Evolutionary conservation across 1,140 invertebrate species (phyloP).

Genomic region (Gryllus bimaculatus): DNA sequence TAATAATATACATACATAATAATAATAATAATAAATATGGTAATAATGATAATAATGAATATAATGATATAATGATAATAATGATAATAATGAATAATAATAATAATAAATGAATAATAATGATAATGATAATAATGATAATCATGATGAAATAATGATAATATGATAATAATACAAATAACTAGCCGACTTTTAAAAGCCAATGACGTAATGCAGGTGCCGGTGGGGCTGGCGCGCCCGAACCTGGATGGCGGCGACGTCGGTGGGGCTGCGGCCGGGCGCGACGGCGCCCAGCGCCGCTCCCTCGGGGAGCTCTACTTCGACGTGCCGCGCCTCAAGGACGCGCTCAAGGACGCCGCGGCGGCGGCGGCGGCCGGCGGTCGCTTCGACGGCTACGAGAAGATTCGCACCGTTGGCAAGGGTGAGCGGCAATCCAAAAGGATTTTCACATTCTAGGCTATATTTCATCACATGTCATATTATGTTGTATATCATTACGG

Average conservation of each 20-base stretch:
- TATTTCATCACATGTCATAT: not conserved
- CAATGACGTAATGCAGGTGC: too few species aligned
- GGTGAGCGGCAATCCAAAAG: conserved; percentile 27
- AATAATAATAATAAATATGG: too few species aligned
- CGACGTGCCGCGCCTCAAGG: conserved; percentile 34
- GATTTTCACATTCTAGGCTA: not conserved
- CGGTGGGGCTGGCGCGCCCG: conserved; percentile 31
- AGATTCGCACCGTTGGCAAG: conserved; percentile 51
- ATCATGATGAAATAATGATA: too few species aligned
- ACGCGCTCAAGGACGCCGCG: conserved; percentile 16
- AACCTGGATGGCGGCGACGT: conserved; percentile 29
- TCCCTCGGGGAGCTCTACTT: conserved; percentile 40
- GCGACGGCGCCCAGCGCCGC: not conserved
- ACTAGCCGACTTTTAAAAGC: too few species aligned
- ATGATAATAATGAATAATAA: too few species aligned
- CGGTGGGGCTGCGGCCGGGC: conserved; percentile 9
- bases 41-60: too few species aligned
- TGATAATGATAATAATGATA: too few species aligned
- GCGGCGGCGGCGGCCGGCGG: conserved; percentile 7
- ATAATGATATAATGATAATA: too few species aligned
- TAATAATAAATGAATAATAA: too few species aligned
- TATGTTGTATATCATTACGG: not conserved
- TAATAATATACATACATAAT: too few species aligned
- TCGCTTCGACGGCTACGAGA: conserved; percentile 42
- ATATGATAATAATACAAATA: too few species aligned